Conservation (phyloP, 2,797 vertebrate genomes). For the Smutsia gigantea region DNA sequence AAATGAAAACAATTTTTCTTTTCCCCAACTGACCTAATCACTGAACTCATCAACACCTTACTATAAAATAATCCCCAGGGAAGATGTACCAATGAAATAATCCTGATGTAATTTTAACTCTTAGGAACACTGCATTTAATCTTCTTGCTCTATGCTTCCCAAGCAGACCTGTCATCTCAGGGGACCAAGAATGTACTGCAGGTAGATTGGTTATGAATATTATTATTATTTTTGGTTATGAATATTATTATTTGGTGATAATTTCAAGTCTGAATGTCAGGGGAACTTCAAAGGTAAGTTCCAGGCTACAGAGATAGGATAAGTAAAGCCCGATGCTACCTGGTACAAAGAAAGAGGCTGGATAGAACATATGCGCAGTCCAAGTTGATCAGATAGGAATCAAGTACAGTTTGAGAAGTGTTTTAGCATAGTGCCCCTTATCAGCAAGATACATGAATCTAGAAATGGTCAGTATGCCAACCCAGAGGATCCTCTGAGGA, state of each 20-base stretch:
- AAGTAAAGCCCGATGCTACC: not conserved
- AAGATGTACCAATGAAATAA: conserved; percentile 1
- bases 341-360: not conserved
- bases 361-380: not conserved
- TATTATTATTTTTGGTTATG: not conserved
- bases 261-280: conserved; percentile 19
- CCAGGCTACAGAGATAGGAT: not conserved
- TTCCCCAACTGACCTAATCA: conserved; percentile 25
- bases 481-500: not conserved
- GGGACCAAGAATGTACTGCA: not conserved
- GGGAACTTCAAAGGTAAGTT: not conserved
- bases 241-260: not conserved
- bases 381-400: not conserved
- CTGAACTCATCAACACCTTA: conserved; percentile 21
- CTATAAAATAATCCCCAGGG: conserved; percentile 28
- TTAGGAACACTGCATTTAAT: not conserved
- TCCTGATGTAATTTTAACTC: conserved; percentile 49
- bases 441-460: not conserved
- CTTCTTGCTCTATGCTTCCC: conserved; percentile 6
- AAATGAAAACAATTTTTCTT: conserved; percentile 13
- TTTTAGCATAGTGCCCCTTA: not conserved
- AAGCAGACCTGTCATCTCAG: conserved; percentile 22
- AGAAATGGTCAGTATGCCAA: not conserved
- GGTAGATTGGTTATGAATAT: not conserved
- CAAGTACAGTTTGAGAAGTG: not conserved